These are phyloP conservation scores for Gadopsis marmoratus DNA, from an alignment of 2,797 vertebrate species.

Conservation along the genomic window DNA sequence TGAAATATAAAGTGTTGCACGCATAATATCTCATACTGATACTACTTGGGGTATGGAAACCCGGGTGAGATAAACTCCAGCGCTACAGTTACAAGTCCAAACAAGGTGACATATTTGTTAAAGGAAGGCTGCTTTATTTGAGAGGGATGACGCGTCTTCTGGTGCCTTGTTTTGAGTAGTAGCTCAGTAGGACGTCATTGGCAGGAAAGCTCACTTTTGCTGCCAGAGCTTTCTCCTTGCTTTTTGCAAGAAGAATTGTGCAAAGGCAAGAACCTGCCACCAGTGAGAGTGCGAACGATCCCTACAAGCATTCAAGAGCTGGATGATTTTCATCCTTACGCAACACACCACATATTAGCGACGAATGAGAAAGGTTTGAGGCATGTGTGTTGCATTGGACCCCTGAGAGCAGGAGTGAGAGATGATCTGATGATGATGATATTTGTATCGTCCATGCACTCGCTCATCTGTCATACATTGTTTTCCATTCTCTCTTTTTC, in stretches of 20 bases:
- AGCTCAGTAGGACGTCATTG: conserved; percentile 43
- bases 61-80: conserved; percentile 16
- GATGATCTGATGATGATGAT: too few relatives aligned
- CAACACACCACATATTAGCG: conserved; percentile 29
- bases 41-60: background rate
- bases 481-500: background rate
- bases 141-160: conserved; percentile 43
- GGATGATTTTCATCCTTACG: conserved; percentile 9
- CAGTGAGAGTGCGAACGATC: conserved; percentile 16
- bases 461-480: conserved; percentile 13
- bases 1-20: background rate
- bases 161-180: conserved; percentile 38
- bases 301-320: conserved; percentile 14
- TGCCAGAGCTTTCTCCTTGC: conserved; percentile 45
- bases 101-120: conserved; percentile 37
- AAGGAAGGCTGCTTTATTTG: conserved; percentile 31
- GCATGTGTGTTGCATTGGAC: background rate
- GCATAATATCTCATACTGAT: background rate
- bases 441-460: background rate
- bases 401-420: background rate
- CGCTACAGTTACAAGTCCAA: conserved; percentile 42
- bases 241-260: conserved; percentile 14
- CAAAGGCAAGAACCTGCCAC: conserved; percentile 49
- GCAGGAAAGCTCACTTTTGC: conserved; percentile 23
- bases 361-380: conserved; percentile 9